These are phyloP conservation scores for Ianthella basta DNA, from an alignment of 37 sponge, comb jelly and placozoan species.

Conservation along the genomic window DNA sequence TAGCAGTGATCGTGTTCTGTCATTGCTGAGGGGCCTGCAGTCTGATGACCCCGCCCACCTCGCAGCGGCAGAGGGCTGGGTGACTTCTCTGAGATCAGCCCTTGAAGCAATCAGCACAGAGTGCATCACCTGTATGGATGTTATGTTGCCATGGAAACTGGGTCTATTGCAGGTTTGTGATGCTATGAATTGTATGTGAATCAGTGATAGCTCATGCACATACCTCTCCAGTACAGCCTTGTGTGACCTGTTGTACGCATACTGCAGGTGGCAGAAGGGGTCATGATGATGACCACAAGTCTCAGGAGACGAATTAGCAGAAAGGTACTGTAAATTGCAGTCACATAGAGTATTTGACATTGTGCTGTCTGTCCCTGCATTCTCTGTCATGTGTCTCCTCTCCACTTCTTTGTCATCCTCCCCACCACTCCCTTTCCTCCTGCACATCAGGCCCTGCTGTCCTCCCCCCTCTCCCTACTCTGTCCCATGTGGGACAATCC, in stretches of 20 bases:
- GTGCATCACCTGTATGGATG: not conserved
- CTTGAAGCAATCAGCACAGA: not conserved
- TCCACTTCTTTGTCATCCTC: too few relatives aligned
- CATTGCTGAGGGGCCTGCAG: not conserved
- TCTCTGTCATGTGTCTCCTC: too few relatives aligned
- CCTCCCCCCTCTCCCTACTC: too few relatives aligned
- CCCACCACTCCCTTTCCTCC: too few relatives aligned
- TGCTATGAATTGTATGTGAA: not conserved
- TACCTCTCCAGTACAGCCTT: too few relatives aligned
- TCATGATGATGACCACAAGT: not conserved
- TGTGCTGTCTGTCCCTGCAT: too few relatives aligned
- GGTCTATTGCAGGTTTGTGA: conserved; percentile 3
- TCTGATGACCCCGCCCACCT: not conserved
- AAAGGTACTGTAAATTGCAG: too few relatives aligned
- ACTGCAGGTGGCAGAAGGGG: not conserved
- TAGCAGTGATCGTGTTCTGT: conserved; percentile 8
- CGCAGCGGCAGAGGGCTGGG: not conserved
- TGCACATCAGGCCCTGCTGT: too few relatives aligned
- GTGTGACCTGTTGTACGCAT: not conserved
- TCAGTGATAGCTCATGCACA: too few relatives aligned
- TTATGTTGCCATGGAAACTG: conserved; percentile 15
- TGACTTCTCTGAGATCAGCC: not conserved
- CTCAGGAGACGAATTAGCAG: too few relatives aligned
- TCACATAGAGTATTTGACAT: too few relatives aligned
- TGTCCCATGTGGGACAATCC: too few relatives aligned